A percentile compares a stretch with the other conserved stretches of the same genome.
Conservation (phyloP, 2,113 vertebrate genomes). For the Leptobrachium leishanense region DNA sequence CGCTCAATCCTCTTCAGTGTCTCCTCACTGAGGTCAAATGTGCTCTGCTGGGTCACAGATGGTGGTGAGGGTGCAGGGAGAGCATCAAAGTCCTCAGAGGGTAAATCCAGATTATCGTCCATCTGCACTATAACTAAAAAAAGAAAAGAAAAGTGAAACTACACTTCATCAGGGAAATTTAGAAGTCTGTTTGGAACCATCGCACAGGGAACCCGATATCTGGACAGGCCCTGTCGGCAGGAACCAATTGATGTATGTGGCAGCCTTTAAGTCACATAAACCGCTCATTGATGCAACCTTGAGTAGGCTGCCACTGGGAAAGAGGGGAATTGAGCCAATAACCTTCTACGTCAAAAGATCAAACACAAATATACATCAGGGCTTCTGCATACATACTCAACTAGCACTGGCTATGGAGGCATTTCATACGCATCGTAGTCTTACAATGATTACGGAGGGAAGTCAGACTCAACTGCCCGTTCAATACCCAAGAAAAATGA, state of each 20-base stretch:
- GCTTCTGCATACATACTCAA: too few species aligned
- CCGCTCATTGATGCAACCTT: constrained; percentile 68
- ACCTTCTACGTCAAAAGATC: too few species aligned
- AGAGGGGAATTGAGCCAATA: too few species aligned
- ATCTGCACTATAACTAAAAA: constrained; percentile 38
- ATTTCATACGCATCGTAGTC: too few species aligned
- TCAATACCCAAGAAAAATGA: background rate
- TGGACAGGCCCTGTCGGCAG: constrained; percentile 93
- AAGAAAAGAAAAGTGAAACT: background rate
- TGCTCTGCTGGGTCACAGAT: background rate
- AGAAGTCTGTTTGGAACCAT: constrained; percentile 84
- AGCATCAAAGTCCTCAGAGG: constrained; percentile 51
- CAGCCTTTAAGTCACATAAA: constrained; percentile 65
- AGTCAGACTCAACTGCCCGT: too few species aligned
- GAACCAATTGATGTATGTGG: constrained; percentile 87
- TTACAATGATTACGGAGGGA: too few species aligned
- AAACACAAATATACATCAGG: too few species aligned
- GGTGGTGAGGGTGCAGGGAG: constrained; percentile 22
- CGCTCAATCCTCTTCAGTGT: constrained; percentile 77
- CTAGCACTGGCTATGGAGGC: too few species aligned
- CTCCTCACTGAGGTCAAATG: constrained; percentile 74
- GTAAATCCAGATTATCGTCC: constrained; percentile 2
- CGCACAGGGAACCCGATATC: constrained; percentile 84
- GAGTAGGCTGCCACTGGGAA: constrained; percentile 60
- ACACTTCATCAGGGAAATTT: background rate